Evolutionary conservation across 2,888 invertebrate species (phyloP).

Genomic region (Perizoma flavofasciatum): DNA sequence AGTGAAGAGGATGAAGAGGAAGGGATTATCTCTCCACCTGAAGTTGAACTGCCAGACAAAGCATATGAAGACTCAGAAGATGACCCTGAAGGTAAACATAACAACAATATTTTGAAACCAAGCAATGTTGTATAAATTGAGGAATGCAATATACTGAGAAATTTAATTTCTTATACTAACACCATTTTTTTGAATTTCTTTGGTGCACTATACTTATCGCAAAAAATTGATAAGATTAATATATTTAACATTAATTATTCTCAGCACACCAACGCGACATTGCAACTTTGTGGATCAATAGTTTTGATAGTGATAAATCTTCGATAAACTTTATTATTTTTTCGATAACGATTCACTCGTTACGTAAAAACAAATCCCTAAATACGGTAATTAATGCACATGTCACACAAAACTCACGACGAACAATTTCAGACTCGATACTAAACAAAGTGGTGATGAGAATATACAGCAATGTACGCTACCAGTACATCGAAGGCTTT

Average conservation of each 20-base stretch:
- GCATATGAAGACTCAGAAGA: conserved; percentile 37
- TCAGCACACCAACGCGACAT: too few relatives aligned
- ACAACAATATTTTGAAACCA: not conserved
- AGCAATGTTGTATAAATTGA: not conserved
- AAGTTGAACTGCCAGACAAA: conserved; percentile 32
- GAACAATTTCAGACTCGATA: conserved; percentile 39
- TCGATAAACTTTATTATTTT: too few relatives aligned
- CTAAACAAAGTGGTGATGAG: conserved; percentile 49
- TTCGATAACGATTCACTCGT: too few relatives aligned
- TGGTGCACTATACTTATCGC: too few relatives aligned
- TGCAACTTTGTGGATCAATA: too few relatives aligned
- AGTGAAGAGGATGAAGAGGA: conserved; percentile 33
- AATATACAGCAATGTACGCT: conserved; percentile 56
- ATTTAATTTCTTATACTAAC: not conserved
- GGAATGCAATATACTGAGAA: not conserved
- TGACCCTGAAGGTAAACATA: conserved; percentile 8
- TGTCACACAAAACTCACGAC: too few relatives aligned
- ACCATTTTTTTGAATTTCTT: too few relatives aligned
- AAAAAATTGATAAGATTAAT: too few relatives aligned
- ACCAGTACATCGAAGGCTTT: conserved; percentile 91
- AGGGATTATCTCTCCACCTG: conserved; percentile 1
- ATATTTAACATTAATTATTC: too few relatives aligned
- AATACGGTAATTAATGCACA: too few relatives aligned
- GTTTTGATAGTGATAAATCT: too few relatives aligned
- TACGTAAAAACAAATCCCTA: too few relatives aligned